Base-by-base conservation (phyloP, 2,113 vertebrate species). In the Gavia stellata region DNA sequence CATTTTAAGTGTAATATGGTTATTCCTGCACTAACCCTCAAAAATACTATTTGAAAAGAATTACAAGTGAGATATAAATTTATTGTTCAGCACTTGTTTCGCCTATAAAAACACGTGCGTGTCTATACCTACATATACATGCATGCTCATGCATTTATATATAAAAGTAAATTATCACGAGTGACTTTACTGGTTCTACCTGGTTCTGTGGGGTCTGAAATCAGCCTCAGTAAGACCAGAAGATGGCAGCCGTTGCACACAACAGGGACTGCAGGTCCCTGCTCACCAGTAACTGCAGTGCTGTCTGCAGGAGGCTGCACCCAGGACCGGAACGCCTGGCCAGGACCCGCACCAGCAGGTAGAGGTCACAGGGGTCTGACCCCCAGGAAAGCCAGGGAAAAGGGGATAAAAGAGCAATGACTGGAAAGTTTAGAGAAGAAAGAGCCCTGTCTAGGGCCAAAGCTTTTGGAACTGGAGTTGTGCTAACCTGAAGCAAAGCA, bases 241-340 rank as follows among this genome's bases (percentile, higher is more conserved):
- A 94, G 96, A 86, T 97, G 96, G 96, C 96, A 96, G 93, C 81
- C 90, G 53, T 5, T 88, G 71, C 52, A 33, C 70, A 45, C 31
- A 19, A 0, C 71, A 91, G 2, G 3, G 29, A 0, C 24, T 44
- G 42, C 25, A 0, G 38, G 19, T 9, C 31, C 8, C 50, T 15
- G 53, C 29, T 44, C 9, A 0, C 3, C 31, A 3, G 23, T 2
- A 1, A 0, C 14, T 5, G 38, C 70, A 23, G 31, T 1, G 21
- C 52, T 34, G 33, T 1, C 7, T 20, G 45, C 47, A 10, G 74
- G 23, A 67, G 33, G 21, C 34, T 52, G 77, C 1, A 3, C 6
- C 16, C 36, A 10, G 45, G 17, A 63, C 9, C 40, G 1, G 7
- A 42, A 24, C 21, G 3, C 45, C 16, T 5, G 23, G 19, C 7